These are phyloP conservation scores for Fringilla coelebs DNA, from an alignment of 2,797 vertebrate genomes.

Conservation along the genomic window DNA sequence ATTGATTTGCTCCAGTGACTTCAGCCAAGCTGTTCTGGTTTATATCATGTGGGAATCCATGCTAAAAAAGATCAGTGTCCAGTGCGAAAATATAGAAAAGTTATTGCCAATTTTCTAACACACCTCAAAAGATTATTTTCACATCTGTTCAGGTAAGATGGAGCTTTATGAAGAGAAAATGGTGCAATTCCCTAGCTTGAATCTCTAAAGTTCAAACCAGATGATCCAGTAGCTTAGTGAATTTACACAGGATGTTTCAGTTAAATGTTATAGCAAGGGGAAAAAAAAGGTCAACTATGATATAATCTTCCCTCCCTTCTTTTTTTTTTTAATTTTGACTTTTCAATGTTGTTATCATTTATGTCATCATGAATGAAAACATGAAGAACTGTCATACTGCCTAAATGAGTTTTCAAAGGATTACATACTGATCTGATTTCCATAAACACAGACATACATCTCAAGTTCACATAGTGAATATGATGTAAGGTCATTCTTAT, in stretches of 20 bases:
- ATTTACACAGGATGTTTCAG: background rate
- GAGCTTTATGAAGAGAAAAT: background rate
- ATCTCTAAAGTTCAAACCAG: background rate
- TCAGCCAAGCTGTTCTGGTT: conserved; percentile 5
- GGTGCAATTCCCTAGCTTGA: background rate
- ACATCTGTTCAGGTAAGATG: background rate
- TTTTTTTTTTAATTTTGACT: background rate
- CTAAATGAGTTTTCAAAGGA: background rate
- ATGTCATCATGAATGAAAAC: background rate
- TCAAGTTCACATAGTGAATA: background rate
- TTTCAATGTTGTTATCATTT: background rate
- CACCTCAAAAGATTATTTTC: background rate
- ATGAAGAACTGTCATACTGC: background rate
- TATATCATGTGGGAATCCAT: conserved; percentile 8
- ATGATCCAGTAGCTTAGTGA: background rate
- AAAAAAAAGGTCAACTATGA: background rate
- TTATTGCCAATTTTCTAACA: background rate
- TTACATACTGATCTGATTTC: background rate
- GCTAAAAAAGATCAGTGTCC: background rate
- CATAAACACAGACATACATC: background rate
- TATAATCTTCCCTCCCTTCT: background rate
- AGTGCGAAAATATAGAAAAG: background rate
- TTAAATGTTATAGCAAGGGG: background rate
- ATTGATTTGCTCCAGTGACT: conserved; percentile 43
- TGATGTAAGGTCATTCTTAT: background rate